Percentiles rank a stretch among this genome's conserved stretches.
These are phyloP conservation scores for Rhabdomys pumilio DNA, from an alignment of 2,797 vertebrate genomes.

Conservation along the genomic window DNA sequence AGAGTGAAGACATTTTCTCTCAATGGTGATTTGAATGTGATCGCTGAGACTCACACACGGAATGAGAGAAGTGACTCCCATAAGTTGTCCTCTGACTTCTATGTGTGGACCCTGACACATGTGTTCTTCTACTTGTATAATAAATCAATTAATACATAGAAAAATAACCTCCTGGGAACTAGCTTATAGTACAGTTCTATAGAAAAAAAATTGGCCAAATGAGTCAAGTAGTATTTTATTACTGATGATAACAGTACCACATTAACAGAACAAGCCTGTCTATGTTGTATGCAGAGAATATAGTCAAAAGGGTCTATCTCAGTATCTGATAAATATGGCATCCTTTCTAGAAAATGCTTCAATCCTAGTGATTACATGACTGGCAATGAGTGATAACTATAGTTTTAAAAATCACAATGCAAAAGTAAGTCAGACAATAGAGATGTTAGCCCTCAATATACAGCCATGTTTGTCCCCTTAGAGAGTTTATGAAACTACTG, in stretches of 20 bases:
- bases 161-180: neutral
- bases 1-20: neutral
- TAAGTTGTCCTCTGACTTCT: neutral
- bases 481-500: neutral
- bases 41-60: neutral
- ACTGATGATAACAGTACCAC: neutral
- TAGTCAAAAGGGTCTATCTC: neutral
- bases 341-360: conserved; percentile 5
- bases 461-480: neutral
- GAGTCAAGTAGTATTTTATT: neutral
- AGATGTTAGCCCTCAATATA: neutral
- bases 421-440: neutral
- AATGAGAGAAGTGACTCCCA: neutral
- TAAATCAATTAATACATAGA: neutral
- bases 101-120: neutral
- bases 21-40: neutral
- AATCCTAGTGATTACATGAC: neutral
- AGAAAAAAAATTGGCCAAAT: neutral
- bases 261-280: neutral
- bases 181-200: neutral
- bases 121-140: neutral
- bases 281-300: neutral
- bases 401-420: neutral
- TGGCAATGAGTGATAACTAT: neutral
- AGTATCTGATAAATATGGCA: neutral